A percentile compares a stretch with the other conserved stretches of the same genome.
Evolutionary conservation across 2,888 invertebrate genomes (phyloP).

Genomic region (Orthosia cruda): DNA sequence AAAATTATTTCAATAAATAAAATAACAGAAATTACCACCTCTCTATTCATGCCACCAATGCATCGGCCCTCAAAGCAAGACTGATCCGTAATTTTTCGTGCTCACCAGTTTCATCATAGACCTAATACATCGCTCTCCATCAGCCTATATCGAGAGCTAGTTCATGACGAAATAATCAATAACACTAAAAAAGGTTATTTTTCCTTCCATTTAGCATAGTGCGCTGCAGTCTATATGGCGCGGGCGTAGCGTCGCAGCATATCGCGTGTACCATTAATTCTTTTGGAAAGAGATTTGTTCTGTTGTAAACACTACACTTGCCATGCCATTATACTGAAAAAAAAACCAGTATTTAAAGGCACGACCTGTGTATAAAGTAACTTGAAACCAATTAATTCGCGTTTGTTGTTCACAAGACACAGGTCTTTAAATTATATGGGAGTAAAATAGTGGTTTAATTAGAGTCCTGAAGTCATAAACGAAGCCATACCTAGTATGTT

Average conservation of each 20-base stretch:
- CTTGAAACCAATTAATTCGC: neutral
- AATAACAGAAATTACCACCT: too few relatives aligned
- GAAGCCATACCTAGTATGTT: neutral
- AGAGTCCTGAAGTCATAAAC: conserved; percentile 32
- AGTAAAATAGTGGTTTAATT: conserved; percentile 48
- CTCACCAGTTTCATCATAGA: too few relatives aligned
- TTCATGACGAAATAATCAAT: neutral
- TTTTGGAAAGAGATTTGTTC: too few relatives aligned
- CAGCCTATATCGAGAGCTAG: neutral
- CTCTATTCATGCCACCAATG: too few relatives aligned
- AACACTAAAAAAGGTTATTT: neutral
- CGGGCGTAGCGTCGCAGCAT: neutral
- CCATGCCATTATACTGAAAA: too few relatives aligned
- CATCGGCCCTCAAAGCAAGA: too few relatives aligned
- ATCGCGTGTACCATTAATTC: too few relatives aligned
- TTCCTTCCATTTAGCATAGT: neutral
- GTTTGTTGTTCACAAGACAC: conserved; percentile 1
- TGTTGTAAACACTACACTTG: too few relatives aligned
- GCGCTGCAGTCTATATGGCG: neutral
- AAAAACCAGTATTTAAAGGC: neutral
- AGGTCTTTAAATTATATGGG: conserved; percentile 3
- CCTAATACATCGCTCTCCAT: neutral
- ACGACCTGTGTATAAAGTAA: neutral
- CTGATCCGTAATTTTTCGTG: too few relatives aligned
- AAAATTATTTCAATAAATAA: too few relatives aligned